Conservation (phyloP, 2,888 invertebrate genomes). For the Drosophila mayaguana region DNA sequence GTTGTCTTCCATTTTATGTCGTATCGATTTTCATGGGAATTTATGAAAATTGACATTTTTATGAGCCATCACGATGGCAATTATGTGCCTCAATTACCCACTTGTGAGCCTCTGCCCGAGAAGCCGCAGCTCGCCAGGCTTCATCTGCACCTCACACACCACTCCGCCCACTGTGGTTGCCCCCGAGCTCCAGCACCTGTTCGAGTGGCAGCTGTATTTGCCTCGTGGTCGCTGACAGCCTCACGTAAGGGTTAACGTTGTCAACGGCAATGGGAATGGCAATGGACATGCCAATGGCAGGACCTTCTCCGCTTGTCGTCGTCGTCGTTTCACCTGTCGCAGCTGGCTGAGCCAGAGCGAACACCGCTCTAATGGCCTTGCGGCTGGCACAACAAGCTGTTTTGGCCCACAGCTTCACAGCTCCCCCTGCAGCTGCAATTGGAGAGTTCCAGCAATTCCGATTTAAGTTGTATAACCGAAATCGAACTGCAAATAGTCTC, state of each 20-base stretch:
- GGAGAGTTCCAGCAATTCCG: not conserved
- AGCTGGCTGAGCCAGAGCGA: constrained; percentile 20
- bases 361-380: constrained; percentile 30
- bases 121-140: not conserved
- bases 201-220: constrained; percentile 33
- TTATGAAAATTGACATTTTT: constrained; percentile 76
- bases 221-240: constrained; percentile 42
- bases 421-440: not conserved
- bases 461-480: too few species aligned
- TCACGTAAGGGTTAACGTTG: constrained; percentile 34
- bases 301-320: not conserved
- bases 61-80: constrained; percentile 62
- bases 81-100: constrained; percentile 48
- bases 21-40: constrained; percentile 50
- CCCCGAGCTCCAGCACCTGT: constrained; percentile 25
- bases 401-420: not conserved
- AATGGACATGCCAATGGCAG: constrained; percentile 15
- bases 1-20: constrained; percentile 10
- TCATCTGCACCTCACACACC: not conserved
- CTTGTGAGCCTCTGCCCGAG: not conserved
- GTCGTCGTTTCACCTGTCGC: constrained; percentile 10
- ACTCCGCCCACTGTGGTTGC: not conserved
- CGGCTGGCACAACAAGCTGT: constrained; percentile 28
- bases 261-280: constrained; percentile 1
- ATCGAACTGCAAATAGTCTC: not conserved